Evolutionary conservation across 2,797 vertebrate species (phyloP).

Genomic region (Nasua narica): DNA sequence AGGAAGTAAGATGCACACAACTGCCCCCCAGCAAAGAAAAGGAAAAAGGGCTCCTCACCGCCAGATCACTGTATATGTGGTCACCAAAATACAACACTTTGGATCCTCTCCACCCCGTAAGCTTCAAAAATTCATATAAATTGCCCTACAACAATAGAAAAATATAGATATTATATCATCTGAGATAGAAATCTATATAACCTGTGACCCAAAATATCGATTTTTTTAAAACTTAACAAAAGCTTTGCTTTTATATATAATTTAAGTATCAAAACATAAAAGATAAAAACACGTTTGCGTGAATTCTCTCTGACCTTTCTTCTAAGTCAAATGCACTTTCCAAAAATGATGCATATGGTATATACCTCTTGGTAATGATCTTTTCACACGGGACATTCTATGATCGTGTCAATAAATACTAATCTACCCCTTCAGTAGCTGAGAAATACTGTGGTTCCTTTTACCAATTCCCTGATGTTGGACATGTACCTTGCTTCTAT

Average conservation of each 20-base stretch:
- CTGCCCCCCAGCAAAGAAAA: neutral
- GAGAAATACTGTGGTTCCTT: neutral
- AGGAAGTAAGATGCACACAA: neutral
- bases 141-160: constrained; percentile 89
- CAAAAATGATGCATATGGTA: neutral
- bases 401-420: neutral
- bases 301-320: neutral
- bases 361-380: neutral
- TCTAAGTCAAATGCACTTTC: neutral
- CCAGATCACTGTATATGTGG: constrained; percentile 99
- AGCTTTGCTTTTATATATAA: neutral
- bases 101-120: constrained; percentile 98
- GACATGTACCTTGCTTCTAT: neutral
- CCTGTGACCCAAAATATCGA: neutral
- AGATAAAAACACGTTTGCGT: neutral
- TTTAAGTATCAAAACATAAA: constrained; percentile 35
- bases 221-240: neutral
- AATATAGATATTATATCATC: rapidly evolving
- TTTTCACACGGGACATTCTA: neutral
- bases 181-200: neutral
- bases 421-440: neutral
- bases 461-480: neutral
- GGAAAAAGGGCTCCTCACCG: constrained; percentile 85
- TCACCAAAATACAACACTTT: constrained; percentile 99
- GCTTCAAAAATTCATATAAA: constrained; percentile 97